Percentiles rank a stretch among this genome's conserved stretches.
Evolutionary conservation across 2,113 vertebrate species (phyloP).

Genomic region (Heloderma charlesbogerti): DNA sequence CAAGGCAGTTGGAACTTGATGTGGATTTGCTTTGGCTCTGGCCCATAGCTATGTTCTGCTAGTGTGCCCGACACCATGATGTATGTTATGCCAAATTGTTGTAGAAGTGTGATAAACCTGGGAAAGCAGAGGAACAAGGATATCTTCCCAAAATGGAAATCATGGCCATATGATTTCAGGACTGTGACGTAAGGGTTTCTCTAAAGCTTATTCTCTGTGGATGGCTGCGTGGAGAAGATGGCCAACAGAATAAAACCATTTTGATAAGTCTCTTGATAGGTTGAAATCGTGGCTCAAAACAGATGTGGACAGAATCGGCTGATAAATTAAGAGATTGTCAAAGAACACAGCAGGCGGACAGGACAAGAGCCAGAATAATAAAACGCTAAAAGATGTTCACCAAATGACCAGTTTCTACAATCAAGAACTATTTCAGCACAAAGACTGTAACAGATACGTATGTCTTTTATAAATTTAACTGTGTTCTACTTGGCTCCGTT

Average conservation of each 20-base stretch:
- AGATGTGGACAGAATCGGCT: not conserved
- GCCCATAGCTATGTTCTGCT: not conserved
- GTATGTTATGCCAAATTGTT: not conserved
- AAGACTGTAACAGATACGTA: not conserved
- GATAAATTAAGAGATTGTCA: not conserved
- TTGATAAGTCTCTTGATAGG: not conserved
- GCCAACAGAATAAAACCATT: not conserved
- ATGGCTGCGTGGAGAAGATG: not conserved
- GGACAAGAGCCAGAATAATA: not conserved
- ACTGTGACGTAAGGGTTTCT: not conserved
- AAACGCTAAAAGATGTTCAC: not conserved
- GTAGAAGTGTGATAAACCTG: not conserved
- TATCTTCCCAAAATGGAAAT: not conserved
- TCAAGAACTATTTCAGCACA: not conserved
- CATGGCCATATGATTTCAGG: not conserved
- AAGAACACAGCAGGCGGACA: not conserved
- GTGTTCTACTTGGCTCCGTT: constrained; percentile 1
- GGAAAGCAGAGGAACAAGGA: not conserved
- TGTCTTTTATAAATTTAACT: not conserved
- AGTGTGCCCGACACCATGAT: not conserved
- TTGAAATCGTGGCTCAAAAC: not conserved
- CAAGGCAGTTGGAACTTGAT: not conserved
- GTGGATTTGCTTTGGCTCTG: not conserved
- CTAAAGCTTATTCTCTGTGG: not conserved
- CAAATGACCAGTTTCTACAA: rapidly evolving